Percentiles rank a stretch among this genome's conserved stretches.
These are phyloP conservation scores for Chalcis sispes DNA, from an alignment of 2,888 invertebrate genomes.

Conservation along the genomic window DNA sequence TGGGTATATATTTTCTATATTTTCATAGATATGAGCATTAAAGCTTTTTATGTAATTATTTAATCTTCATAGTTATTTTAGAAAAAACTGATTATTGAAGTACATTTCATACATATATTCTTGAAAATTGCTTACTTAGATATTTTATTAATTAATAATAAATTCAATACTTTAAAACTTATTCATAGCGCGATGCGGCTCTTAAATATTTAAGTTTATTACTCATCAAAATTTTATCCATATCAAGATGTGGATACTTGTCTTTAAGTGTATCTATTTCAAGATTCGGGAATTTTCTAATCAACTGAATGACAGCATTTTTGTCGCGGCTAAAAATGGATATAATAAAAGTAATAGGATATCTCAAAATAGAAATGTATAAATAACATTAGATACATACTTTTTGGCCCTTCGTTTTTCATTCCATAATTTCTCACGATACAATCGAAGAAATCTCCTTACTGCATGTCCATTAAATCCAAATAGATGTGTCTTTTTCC, in stretches of 20 bases:
- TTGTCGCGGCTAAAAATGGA: slow-evolving; percentile 66
- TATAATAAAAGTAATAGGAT: not conserved
- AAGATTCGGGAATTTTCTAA: slow-evolving; percentile 87
- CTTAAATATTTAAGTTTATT: slow-evolving; percentile 65
- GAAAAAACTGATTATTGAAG: too few species aligned
- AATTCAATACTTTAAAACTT: slow-evolving; percentile 16
- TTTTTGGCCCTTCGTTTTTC: slow-evolving; percentile 79
- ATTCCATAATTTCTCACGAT: slow-evolving; percentile 82
- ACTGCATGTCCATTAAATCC: slow-evolving; percentile 80
- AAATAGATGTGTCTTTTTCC: slow-evolving; percentile 80
- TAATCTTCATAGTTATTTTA: too few species aligned
- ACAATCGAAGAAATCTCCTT: slow-evolving; percentile 80
- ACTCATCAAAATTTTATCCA: slow-evolving; percentile 81
- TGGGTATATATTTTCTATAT: too few species aligned
- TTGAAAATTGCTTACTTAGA: not conserved
- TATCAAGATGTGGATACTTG: slow-evolving; percentile 86
- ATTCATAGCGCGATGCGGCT: slow-evolving; percentile 39
- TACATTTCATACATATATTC: slow-evolving; percentile 23
- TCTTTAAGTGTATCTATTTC: slow-evolving; percentile 83
- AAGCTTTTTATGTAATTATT: too few species aligned
- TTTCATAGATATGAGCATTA: too few species aligned
- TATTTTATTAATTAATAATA: slow-evolving; percentile 8
- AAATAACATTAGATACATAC: slow-evolving; percentile 70
- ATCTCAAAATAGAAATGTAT: not conserved
- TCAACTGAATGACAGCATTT: slow-evolving; percentile 66